Base-by-base conservation (phyloP, 2,888 invertebrate species). In the Mythimna ferrago region DNA sequence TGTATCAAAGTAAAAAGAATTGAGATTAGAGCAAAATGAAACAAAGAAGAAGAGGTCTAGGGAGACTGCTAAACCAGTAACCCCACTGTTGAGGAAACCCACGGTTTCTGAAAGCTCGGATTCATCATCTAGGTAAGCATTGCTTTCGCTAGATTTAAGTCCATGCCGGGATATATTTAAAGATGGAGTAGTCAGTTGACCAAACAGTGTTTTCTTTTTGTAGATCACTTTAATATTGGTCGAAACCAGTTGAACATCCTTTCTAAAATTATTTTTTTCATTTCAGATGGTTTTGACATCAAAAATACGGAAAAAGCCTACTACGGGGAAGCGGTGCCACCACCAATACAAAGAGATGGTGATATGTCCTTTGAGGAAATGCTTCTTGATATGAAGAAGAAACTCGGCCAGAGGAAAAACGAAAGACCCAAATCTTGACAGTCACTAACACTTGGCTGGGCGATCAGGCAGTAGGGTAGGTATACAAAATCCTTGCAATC, bases 331-430 rank as follows among this genome's bases (percentile, higher is more conserved):
- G 83, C 84, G 5, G 84, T 91, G 10, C 73, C 89, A 2, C 72
- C 88, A 2, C 91, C 93, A 0, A 73, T 90, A 2, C 91, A 93
- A 0, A 91, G 93, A 70, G 86, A 90, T 62, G 91, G 96, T 72
- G 94, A 96, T 82, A 96, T 97, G 90, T 97, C 97, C 51, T 98
- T 97, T 90, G 98, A 98, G 83, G 96, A 97, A 80, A 95, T 98
- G 91, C 92, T 98, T 35, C 94, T 96, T 65, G 97, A 97, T 86
- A 97, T 97, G 89, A 97, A 97, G 90, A 97, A 97, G 72, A 97
- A 97, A 88, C 92, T 97, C 81, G 96, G 94, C 85, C 97, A 97
- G 87, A 93, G 97, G 76, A 97, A 97, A 89, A 93, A 79, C 67
- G 95, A 94, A n/a, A 89, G 90, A 78, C 84, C 87, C 71, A 89